Conservation (phyloP, 2,797 vertebrate species). For the Varecia variegata region DNA sequence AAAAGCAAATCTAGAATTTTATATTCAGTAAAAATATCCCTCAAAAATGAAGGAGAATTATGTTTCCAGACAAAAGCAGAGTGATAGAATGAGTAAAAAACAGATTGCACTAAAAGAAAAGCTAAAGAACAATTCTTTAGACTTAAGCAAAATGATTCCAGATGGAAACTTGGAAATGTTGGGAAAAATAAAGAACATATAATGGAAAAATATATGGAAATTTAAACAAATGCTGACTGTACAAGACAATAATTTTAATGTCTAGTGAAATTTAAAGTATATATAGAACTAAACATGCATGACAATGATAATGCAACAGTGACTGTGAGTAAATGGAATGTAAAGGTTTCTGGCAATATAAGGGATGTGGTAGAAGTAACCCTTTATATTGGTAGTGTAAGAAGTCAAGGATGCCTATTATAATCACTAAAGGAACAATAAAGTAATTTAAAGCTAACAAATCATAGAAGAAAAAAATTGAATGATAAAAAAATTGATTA, state of each 20-base stretch:
- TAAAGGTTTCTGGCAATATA: neutral
- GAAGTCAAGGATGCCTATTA: neutral
- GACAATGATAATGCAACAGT: neutral
- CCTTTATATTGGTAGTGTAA: neutral
- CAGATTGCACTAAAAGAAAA: neutral
- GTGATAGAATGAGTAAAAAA: neutral
- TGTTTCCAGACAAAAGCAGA: conserved; percentile 17
- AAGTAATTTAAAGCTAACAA: neutral
- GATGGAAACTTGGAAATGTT: neutral
- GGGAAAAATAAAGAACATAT: conserved; percentile 1
- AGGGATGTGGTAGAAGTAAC: neutral
- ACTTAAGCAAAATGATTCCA: neutral
- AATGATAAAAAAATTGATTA: neutral
- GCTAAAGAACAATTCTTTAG: neutral
- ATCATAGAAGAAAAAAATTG: neutral
- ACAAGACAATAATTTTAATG: neutral
- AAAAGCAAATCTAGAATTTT: neutral
- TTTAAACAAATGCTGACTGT: conserved; percentile 27
- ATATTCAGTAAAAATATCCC: neutral
- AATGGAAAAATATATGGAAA: conserved; percentile 26
- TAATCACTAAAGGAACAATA: neutral
- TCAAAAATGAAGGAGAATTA: neutral
- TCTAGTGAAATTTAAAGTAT: neutral
- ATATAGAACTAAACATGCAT: neutral
- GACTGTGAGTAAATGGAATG: neutral